Evolutionary conservation across 1,140 invertebrate species (phyloP).

Genomic region (Pteromalus puparum): DNA sequence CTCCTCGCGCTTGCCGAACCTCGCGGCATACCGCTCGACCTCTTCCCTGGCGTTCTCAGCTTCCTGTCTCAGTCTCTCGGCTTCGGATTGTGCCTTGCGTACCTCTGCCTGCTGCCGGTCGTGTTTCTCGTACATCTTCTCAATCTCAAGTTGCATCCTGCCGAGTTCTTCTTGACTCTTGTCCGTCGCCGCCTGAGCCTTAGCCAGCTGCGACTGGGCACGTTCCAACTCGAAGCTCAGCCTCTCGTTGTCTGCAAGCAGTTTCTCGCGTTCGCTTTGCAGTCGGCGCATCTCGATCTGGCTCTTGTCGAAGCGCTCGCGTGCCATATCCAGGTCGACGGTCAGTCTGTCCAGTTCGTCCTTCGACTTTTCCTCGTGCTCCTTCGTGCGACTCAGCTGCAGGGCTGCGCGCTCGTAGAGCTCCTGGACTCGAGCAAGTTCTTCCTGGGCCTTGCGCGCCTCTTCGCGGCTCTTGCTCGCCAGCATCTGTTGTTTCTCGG

Average conservation of each 20-base stretch:
- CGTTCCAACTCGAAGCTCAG: constrained; percentile 90
- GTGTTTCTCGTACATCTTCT: constrained; percentile 93
- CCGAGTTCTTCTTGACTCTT: constrained; percentile 93
- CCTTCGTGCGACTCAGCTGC: constrained; percentile 89
- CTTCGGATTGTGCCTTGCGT: constrained; percentile 86
- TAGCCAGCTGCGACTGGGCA: constrained; percentile 87
- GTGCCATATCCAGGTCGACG: constrained; percentile 88
- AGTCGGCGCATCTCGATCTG: constrained; percentile 88
- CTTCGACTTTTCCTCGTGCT: constrained; percentile 93
- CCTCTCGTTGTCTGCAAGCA: constrained; percentile 89
- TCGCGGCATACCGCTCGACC: constrained; percentile 83
- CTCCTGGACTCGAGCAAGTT: constrained; percentile 88
- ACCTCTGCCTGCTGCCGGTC: constrained; percentile 89
- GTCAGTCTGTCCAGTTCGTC: constrained; percentile 88
- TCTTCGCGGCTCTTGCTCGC: constrained; percentile 90
- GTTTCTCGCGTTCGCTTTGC: constrained; percentile 90
- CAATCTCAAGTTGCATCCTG: constrained; percentile 89
- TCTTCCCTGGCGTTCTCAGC: constrained; percentile 84
- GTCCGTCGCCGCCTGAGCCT: constrained; percentile 88
- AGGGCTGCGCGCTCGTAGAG: constrained; percentile 90
- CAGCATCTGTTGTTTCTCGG: constrained; percentile 88
- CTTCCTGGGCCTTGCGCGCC: constrained; percentile 89
- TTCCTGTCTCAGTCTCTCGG: constrained; percentile 82
- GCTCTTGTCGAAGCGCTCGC: constrained; percentile 92
- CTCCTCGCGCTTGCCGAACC: constrained; percentile 87